Evolutionary conservation across 2,113 vertebrate genomes (phyloP).

Genomic region (Urocolius indicus): DNA sequence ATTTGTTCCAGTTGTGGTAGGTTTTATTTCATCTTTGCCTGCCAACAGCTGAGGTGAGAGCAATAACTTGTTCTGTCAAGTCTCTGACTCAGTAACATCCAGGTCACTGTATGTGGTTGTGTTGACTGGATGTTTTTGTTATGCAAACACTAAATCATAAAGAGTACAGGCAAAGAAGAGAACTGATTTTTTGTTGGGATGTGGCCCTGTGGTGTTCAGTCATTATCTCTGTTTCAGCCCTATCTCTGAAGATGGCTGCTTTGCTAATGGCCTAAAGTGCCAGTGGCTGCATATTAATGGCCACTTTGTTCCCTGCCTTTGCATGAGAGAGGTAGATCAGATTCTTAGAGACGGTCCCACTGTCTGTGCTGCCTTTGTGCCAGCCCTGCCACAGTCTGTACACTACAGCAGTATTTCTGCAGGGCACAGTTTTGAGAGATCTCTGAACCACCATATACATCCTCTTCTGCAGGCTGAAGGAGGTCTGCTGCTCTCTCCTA

Average conservation of each 20-base stretch:
- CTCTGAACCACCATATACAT: neutral
- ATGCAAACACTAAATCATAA: neutral
- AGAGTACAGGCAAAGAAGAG: neutral
- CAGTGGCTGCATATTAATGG: neutral
- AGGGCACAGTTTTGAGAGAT: neutral
- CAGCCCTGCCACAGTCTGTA: neutral
- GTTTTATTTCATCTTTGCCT: neutral
- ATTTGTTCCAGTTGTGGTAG: neutral
- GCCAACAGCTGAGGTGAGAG: neutral
- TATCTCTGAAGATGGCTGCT: neutral
- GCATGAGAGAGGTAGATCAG: neutral
- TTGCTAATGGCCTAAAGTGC: neutral
- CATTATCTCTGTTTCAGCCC: neutral
- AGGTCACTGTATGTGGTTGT: neutral
- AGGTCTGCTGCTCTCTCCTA: neutral
- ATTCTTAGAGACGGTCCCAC: neutral
- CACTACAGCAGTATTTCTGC: neutral
- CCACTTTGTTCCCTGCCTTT: neutral
- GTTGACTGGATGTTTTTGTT: neutral
- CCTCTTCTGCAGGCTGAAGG: neutral
- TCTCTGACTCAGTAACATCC: neutral
- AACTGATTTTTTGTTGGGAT: neutral
- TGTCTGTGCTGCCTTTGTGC: fast-evolving
- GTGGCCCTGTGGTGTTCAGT: neutral
- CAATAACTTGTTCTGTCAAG: neutral